Evolutionary conservation across 2,888 invertebrate species (phyloP), one percentile per base, ranked within the genome.

Genomic region (Andrena fulva): DNA sequence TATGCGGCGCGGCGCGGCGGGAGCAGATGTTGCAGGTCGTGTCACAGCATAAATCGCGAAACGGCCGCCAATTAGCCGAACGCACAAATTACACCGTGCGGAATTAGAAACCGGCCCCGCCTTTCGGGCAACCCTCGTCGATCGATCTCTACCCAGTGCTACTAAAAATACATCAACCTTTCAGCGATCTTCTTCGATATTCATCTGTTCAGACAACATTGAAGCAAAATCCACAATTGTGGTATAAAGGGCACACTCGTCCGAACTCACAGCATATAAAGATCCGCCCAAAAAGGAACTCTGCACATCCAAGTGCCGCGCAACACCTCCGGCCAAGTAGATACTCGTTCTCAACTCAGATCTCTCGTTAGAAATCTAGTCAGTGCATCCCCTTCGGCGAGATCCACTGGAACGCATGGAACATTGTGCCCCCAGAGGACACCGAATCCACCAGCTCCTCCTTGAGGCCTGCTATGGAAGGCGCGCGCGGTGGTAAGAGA

Each of bases 51-150:
- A 86, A 89, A 89, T 89, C 78, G 85, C 82, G 66, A 60, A 87
- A 80, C 85, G 77, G 42, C 83, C 84, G 82, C 90, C 90, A 91
- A 91, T 91, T 90, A 91, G 88, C 85, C 85, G 89, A 82, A 73
- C 84, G 73, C 67, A 81, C 87, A 87, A 90, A 91, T 90, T 87
- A 82, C 74, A 80, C 75, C 66, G 71, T 66, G 56, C 67, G 78
- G 84, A 88, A 87, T 88, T 85, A 87, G 88, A 88, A 86, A 77
- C 84, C 50, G 33, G 35, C 59, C 59, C 73, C 10, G 42, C 83
- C 77, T 69, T 75, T 62, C 70, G 20, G 48, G 33, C 27, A 66
- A 62, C 29, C 54, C 62, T 29, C 29, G 10, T 42, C 62, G 50
- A 29, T 64, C 59, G 42, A 67, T 64, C 27, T 20, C 20, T 20